Base-by-base conservation (phyloP, 2,113 vertebrate genomes). In the Apistogramma diplotaenia region DNA sequence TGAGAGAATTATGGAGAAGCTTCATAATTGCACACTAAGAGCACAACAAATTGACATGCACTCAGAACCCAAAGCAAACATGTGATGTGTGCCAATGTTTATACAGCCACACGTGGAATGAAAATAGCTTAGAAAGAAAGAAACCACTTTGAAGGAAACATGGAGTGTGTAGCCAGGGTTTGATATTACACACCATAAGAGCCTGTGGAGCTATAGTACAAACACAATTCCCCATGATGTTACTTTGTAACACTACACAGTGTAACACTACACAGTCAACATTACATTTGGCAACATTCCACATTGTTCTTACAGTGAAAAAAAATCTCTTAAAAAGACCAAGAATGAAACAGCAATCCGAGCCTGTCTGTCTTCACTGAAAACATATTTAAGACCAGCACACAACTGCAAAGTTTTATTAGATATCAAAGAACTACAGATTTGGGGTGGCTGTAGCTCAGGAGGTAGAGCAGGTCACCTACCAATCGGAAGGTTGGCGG, bases 31-130 rank as follows among this genome's bases (percentile, higher is more conserved):
- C 74, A 61, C 16, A 46, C 29, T 62, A 79, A 53, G 37, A 79
- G 57, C 74, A 60, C 75, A 57, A 67, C 23, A 29, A 62, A 83
- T 43, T 82, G 60, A 79, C 80, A 74, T 86, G 61, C 78, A 81
- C 79, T 78, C 61, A 76, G 74, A 84, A 80, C 79, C 56, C 51
- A 74, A 31, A 83, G 27, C 49, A 57, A 85, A 83, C 51, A 79
- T 35, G 23, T 16, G 19, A 79, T 56, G 70, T 56, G 54, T 60
- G 65, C 56, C 84, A 88, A 78, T 76, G 72, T 89, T 86, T 72
- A 60, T 40, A 53, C 23, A 60, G 46, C 10, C 29, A 35, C 43
- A 57, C 35, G n/a, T 37, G 21, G 51, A 25, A 62, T n/a, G 56
- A 43, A 60, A 51, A 75, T 11, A 55, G 55, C 16, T 16, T 4